Conservation (phyloP, 2,797 vertebrate genomes). For the Aphelocoma californica region DNA sequence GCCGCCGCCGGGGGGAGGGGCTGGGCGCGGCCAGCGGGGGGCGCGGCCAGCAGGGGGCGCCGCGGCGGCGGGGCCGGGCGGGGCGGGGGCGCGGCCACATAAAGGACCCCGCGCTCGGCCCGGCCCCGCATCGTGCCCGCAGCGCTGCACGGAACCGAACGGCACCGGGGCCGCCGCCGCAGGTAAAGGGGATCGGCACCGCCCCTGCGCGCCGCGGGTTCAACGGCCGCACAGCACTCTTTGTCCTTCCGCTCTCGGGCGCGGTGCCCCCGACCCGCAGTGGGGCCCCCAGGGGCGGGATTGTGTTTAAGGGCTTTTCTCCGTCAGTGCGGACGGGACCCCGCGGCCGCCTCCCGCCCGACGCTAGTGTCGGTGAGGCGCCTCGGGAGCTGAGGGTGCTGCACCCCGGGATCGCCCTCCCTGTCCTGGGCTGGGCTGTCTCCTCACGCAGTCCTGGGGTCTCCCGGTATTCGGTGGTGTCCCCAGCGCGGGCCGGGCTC, state of each 20-base stretch:
- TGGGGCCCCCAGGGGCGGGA: rapidly evolving
- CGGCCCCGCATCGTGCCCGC: rapidly evolving
- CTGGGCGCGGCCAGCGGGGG: not conserved
- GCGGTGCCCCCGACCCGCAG: too few species aligned
- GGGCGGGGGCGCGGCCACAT: not conserved
- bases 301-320: not conserved
- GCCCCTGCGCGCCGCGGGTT: not conserved
- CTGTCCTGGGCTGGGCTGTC: not conserved
- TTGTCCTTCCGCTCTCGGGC: not conserved
- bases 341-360: too few species aligned
- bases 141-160: not conserved
- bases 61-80: not conserved
- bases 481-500: rapidly evolving
- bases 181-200: not conserved
- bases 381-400: not conserved
- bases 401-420: not conserved
- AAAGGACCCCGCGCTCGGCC: not conserved
- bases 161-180: rapidly evolving
- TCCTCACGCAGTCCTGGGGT: rapidly evolving
- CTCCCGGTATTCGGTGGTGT: not conserved
- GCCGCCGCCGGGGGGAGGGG: not conserved
- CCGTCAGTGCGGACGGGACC: rapidly evolving
- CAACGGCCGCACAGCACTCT: not conserved
- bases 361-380: not conserved
- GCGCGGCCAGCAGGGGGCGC: not conserved